Percentiles rank a stretch among this genome's conserved stretches.
phyloP scores from a whole-genome alignment of 2,888 invertebrate genomes.

The Sinohyriopsis cumingii region DNA sequence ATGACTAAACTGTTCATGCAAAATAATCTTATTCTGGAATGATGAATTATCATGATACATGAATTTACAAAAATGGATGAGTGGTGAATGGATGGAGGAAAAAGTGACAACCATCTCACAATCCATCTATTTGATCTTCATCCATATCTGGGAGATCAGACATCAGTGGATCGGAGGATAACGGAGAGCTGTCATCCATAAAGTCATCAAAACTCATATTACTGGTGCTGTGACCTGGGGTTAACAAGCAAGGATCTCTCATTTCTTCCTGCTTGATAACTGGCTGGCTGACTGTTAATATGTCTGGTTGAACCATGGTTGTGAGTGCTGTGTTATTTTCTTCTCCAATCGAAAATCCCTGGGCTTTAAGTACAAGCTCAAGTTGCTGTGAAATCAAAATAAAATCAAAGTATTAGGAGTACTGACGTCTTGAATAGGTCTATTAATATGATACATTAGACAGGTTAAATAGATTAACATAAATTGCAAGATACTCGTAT shows the following conservation, averaged over 20 bases:
- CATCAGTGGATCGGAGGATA: constrained; percentile 65
- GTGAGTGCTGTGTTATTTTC: constrained; percentile 41
- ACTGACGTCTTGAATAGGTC: too few relatives aligned
- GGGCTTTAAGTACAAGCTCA: constrained; percentile 57
- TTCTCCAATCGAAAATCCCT: constrained; percentile 46
- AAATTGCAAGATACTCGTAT: neutral
- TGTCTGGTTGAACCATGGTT: constrained; percentile 30
- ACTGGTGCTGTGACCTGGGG: constrained; percentile 8
- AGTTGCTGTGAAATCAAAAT: constrained; percentile 53
- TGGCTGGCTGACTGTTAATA: constrained; percentile 2
- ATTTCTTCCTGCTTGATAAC: constrained; percentile 17
- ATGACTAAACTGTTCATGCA: too few relatives aligned
- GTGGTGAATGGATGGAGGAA: too few relatives aligned
- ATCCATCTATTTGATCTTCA: constrained; percentile 34
- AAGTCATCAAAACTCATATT: constrained; percentile 38
- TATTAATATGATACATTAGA: too few relatives aligned
- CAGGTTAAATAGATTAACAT: neutral
- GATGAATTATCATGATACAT: too few relatives aligned
- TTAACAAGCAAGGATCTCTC: constrained; percentile 2
- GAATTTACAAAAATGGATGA: too few relatives aligned
- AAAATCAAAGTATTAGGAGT: too few relatives aligned
- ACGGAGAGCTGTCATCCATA: constrained; percentile 58
- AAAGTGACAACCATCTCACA: constrained; percentile 1
- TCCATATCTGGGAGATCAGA: constrained; percentile 55
- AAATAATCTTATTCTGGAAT: too few relatives aligned